Evolutionary conservation across 2,888 invertebrate genomes (phyloP).

Genomic region (Cheilosia variabilis): DNA sequence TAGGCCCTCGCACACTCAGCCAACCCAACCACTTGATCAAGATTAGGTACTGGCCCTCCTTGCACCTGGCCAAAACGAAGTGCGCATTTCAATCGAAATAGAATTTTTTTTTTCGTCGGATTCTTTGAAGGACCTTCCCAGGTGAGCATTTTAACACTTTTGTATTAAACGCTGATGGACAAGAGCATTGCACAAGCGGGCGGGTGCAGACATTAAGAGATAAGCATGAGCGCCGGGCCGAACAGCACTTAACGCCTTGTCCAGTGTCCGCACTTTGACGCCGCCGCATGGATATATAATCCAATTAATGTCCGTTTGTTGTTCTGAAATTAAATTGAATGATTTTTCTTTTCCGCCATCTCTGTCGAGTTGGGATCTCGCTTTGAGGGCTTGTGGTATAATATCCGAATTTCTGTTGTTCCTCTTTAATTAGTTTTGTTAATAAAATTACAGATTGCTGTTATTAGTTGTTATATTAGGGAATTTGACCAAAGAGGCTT

Average conservation of each 20-base stretch:
- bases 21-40: not conserved
- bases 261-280: not conserved
- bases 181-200: constrained; percentile 1
- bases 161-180: constrained; percentile 9
- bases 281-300: not conserved
- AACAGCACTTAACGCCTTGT: constrained; percentile 38
- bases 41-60: not conserved
- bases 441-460: constrained; percentile 22
- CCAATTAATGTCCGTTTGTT: constrained; percentile 44
- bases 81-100: constrained; percentile 28
- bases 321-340: constrained; percentile 38
- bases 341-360: constrained; percentile 15
- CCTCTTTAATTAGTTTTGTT: constrained; percentile 15
- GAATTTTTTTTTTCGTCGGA: constrained; percentile 2
- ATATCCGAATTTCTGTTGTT: not conserved
- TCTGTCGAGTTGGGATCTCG: constrained; percentile 2
- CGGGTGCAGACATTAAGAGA: not conserved
- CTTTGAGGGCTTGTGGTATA: constrained; percentile 5
- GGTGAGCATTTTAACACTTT: constrained; percentile 43
- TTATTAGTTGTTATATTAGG: constrained; percentile 10
- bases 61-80: constrained; percentile 33
- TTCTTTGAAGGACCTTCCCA: not conserved
- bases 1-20: not conserved
- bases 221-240: not conserved
- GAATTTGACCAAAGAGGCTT: not conserved